Conservation (phyloP, 2,113 vertebrate species). For the Excalfactoria chinensis region DNA sequence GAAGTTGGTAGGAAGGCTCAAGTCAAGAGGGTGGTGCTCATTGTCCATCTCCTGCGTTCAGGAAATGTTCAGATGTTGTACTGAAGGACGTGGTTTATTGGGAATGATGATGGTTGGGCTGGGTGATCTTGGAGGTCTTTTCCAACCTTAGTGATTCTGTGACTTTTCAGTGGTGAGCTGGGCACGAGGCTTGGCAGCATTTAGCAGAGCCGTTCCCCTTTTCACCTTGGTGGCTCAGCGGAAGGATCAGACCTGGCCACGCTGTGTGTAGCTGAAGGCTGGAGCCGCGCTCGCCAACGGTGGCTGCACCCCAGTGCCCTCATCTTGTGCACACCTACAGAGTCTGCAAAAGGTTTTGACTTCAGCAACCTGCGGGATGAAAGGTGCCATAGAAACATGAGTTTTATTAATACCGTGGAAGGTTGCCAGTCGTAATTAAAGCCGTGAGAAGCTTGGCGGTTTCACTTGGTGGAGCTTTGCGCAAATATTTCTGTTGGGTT, state of each 20-base stretch:
- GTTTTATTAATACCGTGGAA: slow-evolving; percentile 7
- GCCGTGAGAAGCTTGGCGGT: not conserved
- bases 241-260: not conserved
- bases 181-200: not conserved
- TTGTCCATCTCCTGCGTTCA: too few species aligned
- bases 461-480: not conserved
- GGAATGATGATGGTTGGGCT: too few species aligned
- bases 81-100: too few species aligned
- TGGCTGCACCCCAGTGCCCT: not conserved
- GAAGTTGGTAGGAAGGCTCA: not conserved
- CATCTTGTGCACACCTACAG: fast-evolving
- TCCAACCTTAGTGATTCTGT: too few species aligned
- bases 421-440: slow-evolving; percentile 56
- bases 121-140: too few species aligned
- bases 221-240: not conserved
- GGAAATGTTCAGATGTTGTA: too few species aligned
- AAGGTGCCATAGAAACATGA: slow-evolving; percentile 6
- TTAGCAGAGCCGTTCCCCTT: fast-evolving
- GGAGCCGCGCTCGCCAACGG: not conserved
- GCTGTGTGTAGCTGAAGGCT: not conserved
- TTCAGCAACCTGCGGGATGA: not conserved
- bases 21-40: not conserved
- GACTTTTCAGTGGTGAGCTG: not conserved
- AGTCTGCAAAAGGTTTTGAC: not conserved
- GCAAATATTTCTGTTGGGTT: slow-evolving; percentile 46